Conservation (phyloP, 2,888 invertebrate species). For the Thumatha senex region DNA sequence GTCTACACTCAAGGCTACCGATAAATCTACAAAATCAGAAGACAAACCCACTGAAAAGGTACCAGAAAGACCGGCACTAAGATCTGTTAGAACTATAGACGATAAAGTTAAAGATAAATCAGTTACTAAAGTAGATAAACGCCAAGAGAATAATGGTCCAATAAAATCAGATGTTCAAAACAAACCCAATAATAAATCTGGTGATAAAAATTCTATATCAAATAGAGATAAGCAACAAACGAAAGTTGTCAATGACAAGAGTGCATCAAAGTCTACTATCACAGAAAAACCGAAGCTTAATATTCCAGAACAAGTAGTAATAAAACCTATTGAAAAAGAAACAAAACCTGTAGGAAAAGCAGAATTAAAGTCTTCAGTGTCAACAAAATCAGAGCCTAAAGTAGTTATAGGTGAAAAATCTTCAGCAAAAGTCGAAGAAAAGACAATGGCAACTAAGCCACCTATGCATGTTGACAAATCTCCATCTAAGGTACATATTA, state of each 20-base stretch:
- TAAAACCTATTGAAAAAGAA: slow-evolving; percentile 46
- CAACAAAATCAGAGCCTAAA: slow-evolving; percentile 34
- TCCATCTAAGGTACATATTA: slow-evolving; percentile 63
- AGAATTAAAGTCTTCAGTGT: slow-evolving; percentile 18
- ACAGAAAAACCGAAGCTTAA: slow-evolving; percentile 26
- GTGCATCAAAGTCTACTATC: slow-evolving; percentile 15
- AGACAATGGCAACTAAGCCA: slow-evolving; percentile 77
- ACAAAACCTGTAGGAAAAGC: slow-evolving; percentile 33
- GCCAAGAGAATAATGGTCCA: slow-evolving; percentile 58
- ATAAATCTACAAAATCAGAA: slow-evolving; percentile 41
- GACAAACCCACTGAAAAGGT: slow-evolving; percentile 53
- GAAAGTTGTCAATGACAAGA: slow-evolving; percentile 42
- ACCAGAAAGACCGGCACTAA: slow-evolving; percentile 61
- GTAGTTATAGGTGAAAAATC: slow-evolving; percentile 45
- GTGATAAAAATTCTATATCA: slow-evolving; percentile 33
- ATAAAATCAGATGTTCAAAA: slow-evolving; percentile 40
- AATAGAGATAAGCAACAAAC: slow-evolving; percentile 42
- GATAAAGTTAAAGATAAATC: slow-evolving; percentile 74
- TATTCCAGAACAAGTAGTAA: slow-evolving; percentile 32
- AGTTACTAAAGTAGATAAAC: slow-evolving; percentile 71
- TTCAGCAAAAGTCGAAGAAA: slow-evolving; percentile 57
- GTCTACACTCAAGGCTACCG: slow-evolving; percentile 43
- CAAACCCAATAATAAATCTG: slow-evolving; percentile 44
- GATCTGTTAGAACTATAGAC: slow-evolving; percentile 71
- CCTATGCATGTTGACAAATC: slow-evolving; percentile 66